A percentile compares a stretch with the other conserved stretches of the same genome.
These are phyloP conservation scores for Synanthedon tipuliformis DNA, from an alignment of 2,888 invertebrate species.

Conservation along the genomic window DNA sequence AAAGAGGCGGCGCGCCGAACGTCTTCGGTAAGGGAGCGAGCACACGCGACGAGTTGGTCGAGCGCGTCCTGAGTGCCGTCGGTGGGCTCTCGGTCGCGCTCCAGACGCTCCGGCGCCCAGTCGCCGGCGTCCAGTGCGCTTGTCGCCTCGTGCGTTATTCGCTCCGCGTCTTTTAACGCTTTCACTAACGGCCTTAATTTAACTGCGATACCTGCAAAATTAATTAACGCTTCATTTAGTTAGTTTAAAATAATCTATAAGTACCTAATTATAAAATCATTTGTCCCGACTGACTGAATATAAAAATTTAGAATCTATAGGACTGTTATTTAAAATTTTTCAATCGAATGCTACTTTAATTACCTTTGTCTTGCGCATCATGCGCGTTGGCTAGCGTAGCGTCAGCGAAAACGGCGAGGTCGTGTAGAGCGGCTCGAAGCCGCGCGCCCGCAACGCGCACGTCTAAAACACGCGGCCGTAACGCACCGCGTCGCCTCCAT, in stretches of 20 bases:
- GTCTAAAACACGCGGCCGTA: conserved; percentile 84
- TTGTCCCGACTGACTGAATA: no score
- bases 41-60: conserved; percentile 89
- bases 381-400: conserved; percentile 89
- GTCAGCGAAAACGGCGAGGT: conserved; percentile 89
- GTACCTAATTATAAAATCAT: no score
- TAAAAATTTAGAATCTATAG: no score
- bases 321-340: no score
- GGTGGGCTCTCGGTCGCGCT: conserved; percentile 59
- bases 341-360: no score
- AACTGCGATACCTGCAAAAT: conserved; percentile 66
- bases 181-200: conserved; percentile 84
- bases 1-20: conserved; percentile 90
- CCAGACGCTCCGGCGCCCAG: conserved; percentile 80
- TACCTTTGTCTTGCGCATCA: conserved; percentile 82
- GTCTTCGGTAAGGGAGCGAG: conserved; percentile 88
- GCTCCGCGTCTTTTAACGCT: conserved; percentile 83
- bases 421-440: conserved; percentile 83
- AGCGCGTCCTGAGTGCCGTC: conserved; percentile 81
- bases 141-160: conserved; percentile 82
- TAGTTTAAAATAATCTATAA: no score
- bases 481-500: conserved; percentile 84
- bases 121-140: conserved; percentile 79
- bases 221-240: background rate
- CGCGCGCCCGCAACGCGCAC: conserved; percentile 84